Base-by-base conservation (phyloP, 2,797 vertebrate species). In the Thamnophis elegans region DNA sequence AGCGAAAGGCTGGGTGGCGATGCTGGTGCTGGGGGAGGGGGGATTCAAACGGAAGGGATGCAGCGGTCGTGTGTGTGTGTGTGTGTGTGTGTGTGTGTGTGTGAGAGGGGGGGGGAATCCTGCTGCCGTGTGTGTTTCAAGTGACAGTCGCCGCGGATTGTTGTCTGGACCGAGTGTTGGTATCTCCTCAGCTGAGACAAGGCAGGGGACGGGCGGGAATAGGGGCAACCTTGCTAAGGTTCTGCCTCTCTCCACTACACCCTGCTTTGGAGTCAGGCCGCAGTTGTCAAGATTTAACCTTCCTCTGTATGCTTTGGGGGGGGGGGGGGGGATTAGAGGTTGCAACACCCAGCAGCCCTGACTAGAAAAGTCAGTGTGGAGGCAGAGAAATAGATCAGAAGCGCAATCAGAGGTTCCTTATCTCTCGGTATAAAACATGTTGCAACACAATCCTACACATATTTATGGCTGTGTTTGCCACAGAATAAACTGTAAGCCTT, bases 361-460 rank as follows among this genome's bases (percentile, higher is more conserved):
- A 82, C 73, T 22, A 47, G 73, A 42, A 82, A 82, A 82, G 73
- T 82, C 73, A 78, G 73, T 42, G 73, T 78, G 73, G 36, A 47
- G 73, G 20, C 36, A 47, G 73, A 82, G 36, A 22, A 78, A 78
- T 42, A 20, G 36, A 47, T 82, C 36, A 82, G 36, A 47, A 5
- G 36, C 20, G 47, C 9, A 42, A 82, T 25, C 20, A 47, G 8
- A 42, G 16, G 32, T 82, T 47, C 36, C 10, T 82, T 47, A 47
- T 82, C 36, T 10, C 4, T 82, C 0, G 36, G 10, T 82, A 82
- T 82, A 82, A 82, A 82, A 36, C 36, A 47, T 82, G 36, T 82
- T 4, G 9, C 20, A 78, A 78, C 68, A 42, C 32, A 78, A 22
- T 8, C 20, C 73, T 42, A 82, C n/a, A 68, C 12, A 13, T 12